Base-by-base conservation (phyloP, 37 sponge, comb jelly and placozoan species). In the Ianthella basta region DNA sequence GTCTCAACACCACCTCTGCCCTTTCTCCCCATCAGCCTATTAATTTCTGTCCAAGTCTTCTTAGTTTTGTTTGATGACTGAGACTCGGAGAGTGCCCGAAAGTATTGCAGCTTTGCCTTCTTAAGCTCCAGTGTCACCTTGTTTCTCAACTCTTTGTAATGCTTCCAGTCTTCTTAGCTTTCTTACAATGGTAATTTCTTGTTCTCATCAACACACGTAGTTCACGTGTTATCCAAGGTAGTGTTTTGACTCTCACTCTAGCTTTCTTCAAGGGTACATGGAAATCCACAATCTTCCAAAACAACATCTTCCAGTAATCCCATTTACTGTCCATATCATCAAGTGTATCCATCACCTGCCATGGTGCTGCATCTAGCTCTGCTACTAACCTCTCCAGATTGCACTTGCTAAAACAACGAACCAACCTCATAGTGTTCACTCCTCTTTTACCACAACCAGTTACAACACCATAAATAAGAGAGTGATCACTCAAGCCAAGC, bases 261-360 rank as follows among this genome's bases (percentile, higher is more conserved):
- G 63, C 79, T 24, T 74, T 85, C 86, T 53, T 85, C 39, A 63
- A 2, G 21, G 78, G 77, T 32, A 50, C 38, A 40, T 79, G 60
- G 10, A 6, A 56, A 55, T 85, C 79, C 55, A 85, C 60, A 56
- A 74, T 59, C 10, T 23, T 24, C 15, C 19, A 30, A 79, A 79
- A 85, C 38, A 85, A 10, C 60, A 23, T 0, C 56, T 79, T 79
- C 86, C 86, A 85, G 79, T 56, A 78, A 1, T 56, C 63, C 86
- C 86, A 85, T 19, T 85, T 56, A 85, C 59, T n/a, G 78, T 77
- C 79, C 5, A 85, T 85, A 41, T 44, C 77, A 13, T 85, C 78
- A 21, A 85, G 32, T 16, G 78, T 38, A 3, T 74, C 60, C 77
- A 85, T 77, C 25, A 79, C 86, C 1, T 55, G 63, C 86, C 86